phyloP scores from a whole-genome alignment of 2,888 invertebrate species.

The Sialis lutaria region DNA sequence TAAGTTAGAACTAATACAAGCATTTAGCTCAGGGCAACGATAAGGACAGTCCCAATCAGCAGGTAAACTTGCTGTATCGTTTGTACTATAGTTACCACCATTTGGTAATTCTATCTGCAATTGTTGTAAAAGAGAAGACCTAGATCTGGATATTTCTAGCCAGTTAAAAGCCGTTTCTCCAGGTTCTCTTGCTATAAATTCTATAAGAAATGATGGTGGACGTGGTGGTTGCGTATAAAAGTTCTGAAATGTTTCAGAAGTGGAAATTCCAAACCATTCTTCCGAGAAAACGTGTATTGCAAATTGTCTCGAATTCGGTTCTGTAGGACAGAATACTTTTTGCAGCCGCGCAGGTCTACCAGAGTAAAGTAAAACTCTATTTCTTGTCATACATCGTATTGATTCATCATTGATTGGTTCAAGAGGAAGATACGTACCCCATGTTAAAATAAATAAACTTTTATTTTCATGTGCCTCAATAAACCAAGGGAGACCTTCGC shows the following conservation, averaged over 20 bases:
- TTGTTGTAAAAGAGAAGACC: conserved; percentile 41
- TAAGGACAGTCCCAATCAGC: conserved; percentile 37
- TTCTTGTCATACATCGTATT: conserved; percentile 55
- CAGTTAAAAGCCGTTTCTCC: conserved; percentile 62
- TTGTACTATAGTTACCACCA: conserved; percentile 28
- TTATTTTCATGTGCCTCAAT: conserved; percentile 63
- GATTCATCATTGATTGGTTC: conserved; percentile 41
- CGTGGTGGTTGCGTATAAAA: conserved; percentile 19
- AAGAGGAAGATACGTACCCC: conserved; percentile 58
- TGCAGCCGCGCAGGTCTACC: conserved; percentile 45
- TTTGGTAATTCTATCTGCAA: conserved; percentile 31
- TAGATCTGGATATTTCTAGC: conserved; percentile 52
- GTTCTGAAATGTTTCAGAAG: conserved; percentile 4
- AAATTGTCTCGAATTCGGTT: conserved; percentile 43
- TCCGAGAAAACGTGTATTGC: conserved; percentile 65
- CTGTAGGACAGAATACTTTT: conserved; percentile 56
- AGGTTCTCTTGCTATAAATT: conserved; percentile 53
- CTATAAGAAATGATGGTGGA: conserved; percentile 43
- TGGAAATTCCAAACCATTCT: conserved; percentile 46
- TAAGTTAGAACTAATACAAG: conserved; percentile 55
- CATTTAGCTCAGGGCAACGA: conserved; percentile 56
- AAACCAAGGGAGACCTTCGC: conserved; percentile 62
- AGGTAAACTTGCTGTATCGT: conserved; percentile 25
- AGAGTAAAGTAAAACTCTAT: conserved; percentile 66
- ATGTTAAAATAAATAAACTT: conserved; percentile 64